Percentiles rank a stretch among this genome's conserved stretches.
phyloP scores from a whole-genome alignment of 2,797 vertebrate species.

The Ceryle rudis region DNA sequence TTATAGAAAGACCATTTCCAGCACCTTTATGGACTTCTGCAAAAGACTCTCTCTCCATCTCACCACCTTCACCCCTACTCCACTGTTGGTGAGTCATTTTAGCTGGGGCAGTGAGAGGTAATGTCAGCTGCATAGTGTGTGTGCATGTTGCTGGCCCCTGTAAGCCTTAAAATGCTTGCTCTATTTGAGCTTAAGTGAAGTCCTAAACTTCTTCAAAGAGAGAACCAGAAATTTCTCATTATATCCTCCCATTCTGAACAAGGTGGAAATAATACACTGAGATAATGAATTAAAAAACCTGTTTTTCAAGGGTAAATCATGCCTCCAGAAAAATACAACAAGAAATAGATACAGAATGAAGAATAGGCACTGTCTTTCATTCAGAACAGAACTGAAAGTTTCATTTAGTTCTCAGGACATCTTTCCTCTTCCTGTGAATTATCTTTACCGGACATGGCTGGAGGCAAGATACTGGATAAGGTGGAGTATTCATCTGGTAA shows the following conservation, averaged over 20 bases:
- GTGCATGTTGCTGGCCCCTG: neutral
- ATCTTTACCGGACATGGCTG: neutral
- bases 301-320: conserved; percentile 22
- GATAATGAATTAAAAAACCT: neutral
- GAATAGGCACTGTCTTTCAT: conserved; percentile 29
- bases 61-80: neutral
- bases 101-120: neutral
- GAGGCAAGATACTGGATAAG: conserved; percentile 36
- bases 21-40: neutral
- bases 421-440: conserved; percentile 50
- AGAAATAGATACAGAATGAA: neutral
- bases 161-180: neutral
- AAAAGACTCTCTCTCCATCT: neutral
- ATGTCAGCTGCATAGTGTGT: neutral
- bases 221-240: conserved; percentile 5
- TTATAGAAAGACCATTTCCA: neutral
- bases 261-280: conserved; percentile 24
- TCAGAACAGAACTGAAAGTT: conserved; percentile 20
- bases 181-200: conserved; percentile 11
- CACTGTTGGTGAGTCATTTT: neutral
- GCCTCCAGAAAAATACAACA: conserved; percentile 15
- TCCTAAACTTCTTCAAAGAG: conserved; percentile 2
- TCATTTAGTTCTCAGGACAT: conserved; percentile 27
- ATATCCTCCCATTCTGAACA: neutral
- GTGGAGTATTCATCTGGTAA: conserved; percentile 20